Conservation (phyloP, 1,140 invertebrate species). For the Dendrolimus kikuchii region DNA sequence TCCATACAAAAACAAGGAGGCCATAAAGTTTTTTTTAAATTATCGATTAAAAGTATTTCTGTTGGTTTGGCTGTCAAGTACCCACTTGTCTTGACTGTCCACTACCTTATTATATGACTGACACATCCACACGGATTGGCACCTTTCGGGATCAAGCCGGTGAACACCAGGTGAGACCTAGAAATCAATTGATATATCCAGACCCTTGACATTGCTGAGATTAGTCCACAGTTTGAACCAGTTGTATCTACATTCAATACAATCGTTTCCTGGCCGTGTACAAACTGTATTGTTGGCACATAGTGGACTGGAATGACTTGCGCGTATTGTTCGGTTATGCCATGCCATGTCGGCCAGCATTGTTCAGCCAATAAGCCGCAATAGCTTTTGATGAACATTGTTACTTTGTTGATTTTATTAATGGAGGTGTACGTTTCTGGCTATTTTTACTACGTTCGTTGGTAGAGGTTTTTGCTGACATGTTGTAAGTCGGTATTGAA, state of each 20-base stretch:
- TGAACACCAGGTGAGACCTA: neutral
- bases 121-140: too few species aligned
- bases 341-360: conserved; percentile 18
- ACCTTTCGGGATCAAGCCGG: too few species aligned
- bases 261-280: conserved; percentile 17
- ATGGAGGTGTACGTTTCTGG: conserved; percentile 15
- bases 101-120: too few species aligned
- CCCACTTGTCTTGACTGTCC: neutral
- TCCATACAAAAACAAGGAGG: too few species aligned
- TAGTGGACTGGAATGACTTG: conserved; percentile 4
- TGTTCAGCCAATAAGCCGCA: conserved; percentile 43
- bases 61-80: neutral
- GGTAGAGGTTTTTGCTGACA: too few species aligned
- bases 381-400: conserved; percentile 46
- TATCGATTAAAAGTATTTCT: neutral
- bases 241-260: conserved; percentile 32
- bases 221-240: conserved; percentile 22
- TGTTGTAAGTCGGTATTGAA: too few species aligned
- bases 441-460: conserved; percentile 3
- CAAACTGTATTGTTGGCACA: conserved; percentile 2
- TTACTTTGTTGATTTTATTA: conserved; percentile 42
- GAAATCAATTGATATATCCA: neutral
- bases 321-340: conserved; percentile 25
- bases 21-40: too few species aligned
- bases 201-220: conserved; percentile 28